Percentiles rank a stretch among this genome's conserved stretches.
Evolutionary conservation across 23 tunicate species (phyloP).

Genomic region (Botrylloides violaceus): DNA sequence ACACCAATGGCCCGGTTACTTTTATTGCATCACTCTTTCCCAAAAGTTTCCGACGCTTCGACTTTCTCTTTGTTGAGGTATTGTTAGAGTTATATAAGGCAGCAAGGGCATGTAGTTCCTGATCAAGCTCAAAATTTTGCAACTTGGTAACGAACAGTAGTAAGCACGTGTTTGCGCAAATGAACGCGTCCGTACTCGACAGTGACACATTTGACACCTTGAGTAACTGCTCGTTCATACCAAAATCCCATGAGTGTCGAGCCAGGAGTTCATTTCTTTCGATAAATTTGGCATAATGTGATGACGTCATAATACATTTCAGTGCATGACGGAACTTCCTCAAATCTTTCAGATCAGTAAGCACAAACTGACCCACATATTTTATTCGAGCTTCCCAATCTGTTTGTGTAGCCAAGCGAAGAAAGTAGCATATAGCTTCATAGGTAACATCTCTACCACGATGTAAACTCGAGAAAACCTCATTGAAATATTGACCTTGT

Average conservation of each 20-base stretch:
- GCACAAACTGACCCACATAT: neutral
- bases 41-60: neutral
- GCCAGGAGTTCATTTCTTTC: neutral
- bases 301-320: neutral
- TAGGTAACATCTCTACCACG: neutral
- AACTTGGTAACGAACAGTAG: neutral
- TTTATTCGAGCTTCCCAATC: neutral
- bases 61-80: neutral
- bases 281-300: neutral
- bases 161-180: neutral
- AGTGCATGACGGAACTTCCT: neutral
- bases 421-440: neutral
- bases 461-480: neutral
- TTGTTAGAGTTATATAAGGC: neutral
- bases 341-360: neutral
- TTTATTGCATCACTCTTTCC: neutral
- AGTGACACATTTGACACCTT: neutral
- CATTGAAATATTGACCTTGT: slow-evolving; percentile 1
- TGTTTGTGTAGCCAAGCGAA: neutral
- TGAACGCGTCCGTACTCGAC: neutral
- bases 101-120: neutral
- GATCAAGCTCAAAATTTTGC: neutral
- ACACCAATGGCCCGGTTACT: neutral
- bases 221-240: neutral
- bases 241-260: neutral